Evolutionary conservation across 2,888 invertebrate genomes (phyloP).

Genomic region (Conomelus anceps): DNA sequence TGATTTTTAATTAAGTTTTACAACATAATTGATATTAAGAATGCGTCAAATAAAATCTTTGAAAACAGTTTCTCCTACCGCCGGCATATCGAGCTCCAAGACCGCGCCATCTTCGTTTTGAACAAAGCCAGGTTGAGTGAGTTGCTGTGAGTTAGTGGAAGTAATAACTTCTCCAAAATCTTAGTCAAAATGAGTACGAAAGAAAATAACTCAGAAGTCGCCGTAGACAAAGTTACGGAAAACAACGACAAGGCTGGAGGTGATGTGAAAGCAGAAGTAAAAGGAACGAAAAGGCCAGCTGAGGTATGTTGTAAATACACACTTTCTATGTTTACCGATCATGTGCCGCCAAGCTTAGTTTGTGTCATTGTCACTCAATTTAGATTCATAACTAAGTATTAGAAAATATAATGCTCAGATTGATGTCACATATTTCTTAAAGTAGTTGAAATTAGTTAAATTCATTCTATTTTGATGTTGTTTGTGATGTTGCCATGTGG

Average conservation of each 20-base stretch:
- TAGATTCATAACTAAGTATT: neutral
- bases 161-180: constrained; percentile 33
- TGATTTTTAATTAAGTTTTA: neutral
- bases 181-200: constrained; percentile 61
- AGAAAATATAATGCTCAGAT: neutral
- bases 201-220: constrained; percentile 78
- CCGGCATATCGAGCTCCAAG: constrained; percentile 46
- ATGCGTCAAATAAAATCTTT: neutral
- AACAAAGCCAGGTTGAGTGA: constrained; percentile 57
- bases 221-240: constrained; percentile 73
- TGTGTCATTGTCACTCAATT: neutral
- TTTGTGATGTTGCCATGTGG: constrained; percentile 18
- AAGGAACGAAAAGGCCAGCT: constrained; percentile 81
- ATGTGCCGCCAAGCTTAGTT: constrained; percentile 12
- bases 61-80: constrained; percentile 29
- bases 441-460: neutral
- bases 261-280: constrained; percentile 73
- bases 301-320: constrained; percentile 57
- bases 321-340: neutral
- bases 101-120: constrained; percentile 80
- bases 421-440: neutral
- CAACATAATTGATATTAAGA: neutral
- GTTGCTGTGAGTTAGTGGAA: constrained; percentile 33
- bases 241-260: constrained; percentile 60
- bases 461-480: neutral